Base-by-base conservation (phyloP, 2,113 vertebrate species). In the Ophthalmolycus amberensis region DNA sequence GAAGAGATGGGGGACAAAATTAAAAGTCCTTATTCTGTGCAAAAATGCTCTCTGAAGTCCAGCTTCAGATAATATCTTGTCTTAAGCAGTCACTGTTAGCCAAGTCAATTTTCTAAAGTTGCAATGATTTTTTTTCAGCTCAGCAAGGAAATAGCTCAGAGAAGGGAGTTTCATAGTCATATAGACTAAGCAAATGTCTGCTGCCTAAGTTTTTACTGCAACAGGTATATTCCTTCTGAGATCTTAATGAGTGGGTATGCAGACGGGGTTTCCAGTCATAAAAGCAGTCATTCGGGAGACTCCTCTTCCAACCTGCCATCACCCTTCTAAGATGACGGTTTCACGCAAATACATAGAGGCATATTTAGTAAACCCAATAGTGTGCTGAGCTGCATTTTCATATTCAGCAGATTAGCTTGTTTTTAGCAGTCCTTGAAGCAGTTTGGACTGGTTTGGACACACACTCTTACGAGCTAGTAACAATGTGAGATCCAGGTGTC, bases 161-260 rank as follows among this genome's bases (percentile, higher is more conserved):
- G 44, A 50, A 27, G 59, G 10, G 11, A 29, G 11, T 59, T 59
- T 59, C 4, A 44, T 16, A 25, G 32, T 18, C 34, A 25, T 25
- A 25, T 25, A 25, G 75, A 93, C 80, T 50, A 74, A 89, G 83
- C 79, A 82, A 74, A 89, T 64, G 66, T 66, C 77, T 85, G 76
- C 42, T 77, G 68, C 77, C 18, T 38, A 50, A 67, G 65, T 73
- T 88, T 92, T 84, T 87, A 75, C 68, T 84, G 59, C 71, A 60
- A 52, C 70, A 87, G 90, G 82, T 89, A 87, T 89, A 87, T 79
- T 78, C 63, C 54, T 27, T 40, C 42, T 85, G 84, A 90, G 82
- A 74, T 85, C 40, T 82, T 80, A 89, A 87, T 86, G 74, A 90
- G 65, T 66, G 77, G 70, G 68, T 75, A 74, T 56, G 40, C 59